Evolutionary conservation across 2,797 vertebrate genomes (phyloP), one percentile per base, ranked within the genome.

Genomic region (Meda fulgida): DNA sequence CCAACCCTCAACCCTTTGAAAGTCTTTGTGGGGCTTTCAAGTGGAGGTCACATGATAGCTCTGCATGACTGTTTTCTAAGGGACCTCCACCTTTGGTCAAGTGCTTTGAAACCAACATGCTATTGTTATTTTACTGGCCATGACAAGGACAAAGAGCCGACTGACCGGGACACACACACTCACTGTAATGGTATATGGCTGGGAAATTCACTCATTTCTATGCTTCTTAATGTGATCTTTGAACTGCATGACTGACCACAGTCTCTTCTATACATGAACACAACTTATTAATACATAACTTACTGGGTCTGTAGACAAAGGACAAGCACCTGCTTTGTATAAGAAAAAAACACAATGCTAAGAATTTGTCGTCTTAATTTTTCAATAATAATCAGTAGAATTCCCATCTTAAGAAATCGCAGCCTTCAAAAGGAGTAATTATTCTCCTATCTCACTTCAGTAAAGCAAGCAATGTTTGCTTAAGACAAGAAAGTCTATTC

Each of bases 181-280:
- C 90, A 92, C 85, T 94, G 97, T 97, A 97, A 98, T 82, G 93
- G 91, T 96, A 96, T 96, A 96, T 93, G 90, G 92, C 95, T 97
- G 96, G 94, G 96, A 97, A 97, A 96, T 95, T 93, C 91, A 93
- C 94, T 92, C 93, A 95, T 97, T 96, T 96, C 95, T 93, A 94
- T 94, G 95, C 95, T 80, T 80, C 63, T 96, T 96, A 96, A 97
- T 94, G 96, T 93, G 96, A 97, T 97, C 96, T 96, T 94, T 93
- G 82, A 89, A 94, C 93, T 96, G 97, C 96, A 96, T 96, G 96
- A 96, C 95, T 96, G 96, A 97, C 94, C 95, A 95, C 93, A 94
- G 96, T 96, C 96, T 97, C 96, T 96, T 95, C 93, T 96, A 95
- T 95, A 94, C 78, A 92, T 90, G 94, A 94, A 93, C 94, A 94